Evolutionary conservation across 2,113 vertebrate genomes (phyloP).

Genomic region (Percopsis transmontana): DNA sequence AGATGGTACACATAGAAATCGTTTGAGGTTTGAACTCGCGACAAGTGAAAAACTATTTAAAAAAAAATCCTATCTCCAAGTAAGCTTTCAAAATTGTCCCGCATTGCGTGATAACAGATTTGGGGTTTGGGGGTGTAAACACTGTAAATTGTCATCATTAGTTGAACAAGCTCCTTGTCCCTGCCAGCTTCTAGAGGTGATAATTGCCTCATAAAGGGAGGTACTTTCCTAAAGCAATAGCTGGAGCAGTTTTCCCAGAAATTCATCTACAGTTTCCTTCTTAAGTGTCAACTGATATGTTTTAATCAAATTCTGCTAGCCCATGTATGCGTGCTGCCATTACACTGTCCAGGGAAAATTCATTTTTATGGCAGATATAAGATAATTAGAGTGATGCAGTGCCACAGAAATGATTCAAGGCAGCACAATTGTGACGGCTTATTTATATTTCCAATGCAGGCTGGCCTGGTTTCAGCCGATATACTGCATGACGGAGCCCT

Average conservation of each 20-base stretch:
- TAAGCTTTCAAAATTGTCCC: constrained; percentile 4
- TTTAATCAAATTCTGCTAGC: constrained; percentile 56
- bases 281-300: constrained; percentile 49
- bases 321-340: constrained; percentile 46
- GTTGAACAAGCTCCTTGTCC: constrained; percentile 43
- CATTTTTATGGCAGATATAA: constrained; percentile 47
- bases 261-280: constrained; percentile 49
- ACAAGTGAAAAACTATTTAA: too few species aligned
- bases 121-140: constrained; percentile 49
- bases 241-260: constrained; percentile 42
- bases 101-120: constrained; percentile 40
- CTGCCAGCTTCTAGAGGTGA: constrained; percentile 66
- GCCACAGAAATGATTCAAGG: constrained; percentile 43
- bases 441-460: constrained; percentile 54
- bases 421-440: constrained; percentile 42
- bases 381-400: constrained; percentile 61
- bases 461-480: constrained; percentile 41
- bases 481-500: constrained; percentile 24
- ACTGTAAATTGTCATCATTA: constrained; percentile 70
- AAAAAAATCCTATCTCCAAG: neutral
- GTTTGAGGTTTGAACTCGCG: neutral
- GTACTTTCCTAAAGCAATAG: constrained; percentile 66
- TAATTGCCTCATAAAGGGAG: constrained; percentile 73
- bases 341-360: constrained; percentile 54
- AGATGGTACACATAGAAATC: neutral